Evolutionary conservation across 2,797 vertebrate genomes (phyloP), one percentile per base, ranked within the genome.

Genomic region (Squalus acanthias): DNA sequence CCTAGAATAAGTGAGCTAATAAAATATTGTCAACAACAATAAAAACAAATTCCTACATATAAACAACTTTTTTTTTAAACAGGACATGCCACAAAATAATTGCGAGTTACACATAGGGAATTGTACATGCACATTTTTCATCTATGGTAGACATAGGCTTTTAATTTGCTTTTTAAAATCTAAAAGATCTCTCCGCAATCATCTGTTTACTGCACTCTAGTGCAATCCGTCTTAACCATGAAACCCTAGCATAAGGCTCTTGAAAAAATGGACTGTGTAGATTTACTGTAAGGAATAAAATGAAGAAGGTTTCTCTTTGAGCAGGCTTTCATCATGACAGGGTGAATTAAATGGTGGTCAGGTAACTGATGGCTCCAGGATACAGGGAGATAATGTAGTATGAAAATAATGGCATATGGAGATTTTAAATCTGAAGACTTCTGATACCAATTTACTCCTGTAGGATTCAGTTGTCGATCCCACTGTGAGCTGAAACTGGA

Each of bases 271-370:
- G 50, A 60, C 50, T 60, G 70, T 20, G 15, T 13, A 95, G 94
- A 95, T 95, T 76, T 95, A 76, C 70, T 60, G 70, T 95, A 76
- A 95, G 53, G 94, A 95, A 60, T 76, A 95, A 95, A 74, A 95
- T 95, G 94, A 95, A 60, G 94, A 76, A 50, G 70, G 94, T n/a
- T 95, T 95, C 50, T 95, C 70, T 95, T 95, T 95, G 94, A 95
- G 70, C 50, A 74, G 94, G 50, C 70, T 95, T 76, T 95, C 94
- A 76, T 95, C 94, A 57, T 95, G 94, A 95, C 94, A 76, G 70
- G 33, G 94, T 60, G 94, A 95, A 95, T 95, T 95, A 95, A 95
- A 95, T 95, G 94, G 94, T 95, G 94, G 94, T 95, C 94, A 95
- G 94, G 94, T 95, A 95, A 95, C 94, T 95, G 94, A 95, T 95